phyloP scores from a whole-genome alignment of 2,113 vertebrate genomes.

The Glareola pratincola region DNA sequence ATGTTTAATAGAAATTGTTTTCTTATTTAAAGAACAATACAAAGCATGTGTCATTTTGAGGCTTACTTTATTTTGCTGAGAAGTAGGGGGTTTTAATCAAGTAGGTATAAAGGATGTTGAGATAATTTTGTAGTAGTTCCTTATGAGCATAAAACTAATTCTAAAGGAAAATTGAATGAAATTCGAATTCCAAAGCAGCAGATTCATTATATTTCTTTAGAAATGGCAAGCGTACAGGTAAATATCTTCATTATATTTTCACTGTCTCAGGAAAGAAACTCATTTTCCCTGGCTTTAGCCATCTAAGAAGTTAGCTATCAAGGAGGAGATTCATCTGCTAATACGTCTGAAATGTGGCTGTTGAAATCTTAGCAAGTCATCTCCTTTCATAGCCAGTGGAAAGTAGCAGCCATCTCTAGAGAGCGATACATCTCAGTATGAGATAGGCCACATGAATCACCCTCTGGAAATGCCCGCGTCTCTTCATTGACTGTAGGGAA shows the following conservation, averaged over 20 bases:
- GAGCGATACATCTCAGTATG: background rate
- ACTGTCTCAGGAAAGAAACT: background rate
- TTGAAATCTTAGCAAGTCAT: background rate
- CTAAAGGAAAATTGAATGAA: too few relatives aligned
- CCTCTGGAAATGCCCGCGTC: background rate
- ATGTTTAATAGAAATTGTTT: background rate
- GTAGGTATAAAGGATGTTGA: background rate
- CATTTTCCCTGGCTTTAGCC: background rate
- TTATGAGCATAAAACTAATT: background rate
- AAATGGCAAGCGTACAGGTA: background rate
- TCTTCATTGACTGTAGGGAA: background rate
- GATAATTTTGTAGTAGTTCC: background rate
- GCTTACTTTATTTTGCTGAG: background rate
- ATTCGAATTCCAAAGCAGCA: background rate
- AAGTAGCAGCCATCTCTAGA: background rate
- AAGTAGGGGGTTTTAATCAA: background rate
- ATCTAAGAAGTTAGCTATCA: background rate
- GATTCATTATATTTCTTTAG: background rate
- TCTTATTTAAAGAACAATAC: background rate
- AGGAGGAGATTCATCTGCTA: background rate
- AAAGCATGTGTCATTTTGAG: background rate
- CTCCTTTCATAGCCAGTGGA: slow-evolving; percentile 12
- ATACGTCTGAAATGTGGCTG: background rate
- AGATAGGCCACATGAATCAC: background rate
- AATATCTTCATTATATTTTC: background rate